Percentiles rank a stretch among this genome's conserved stretches.
Evolutionary conservation across 2,797 vertebrate species (phyloP).

Genomic region (Artibeus jamaicensis): DNA sequence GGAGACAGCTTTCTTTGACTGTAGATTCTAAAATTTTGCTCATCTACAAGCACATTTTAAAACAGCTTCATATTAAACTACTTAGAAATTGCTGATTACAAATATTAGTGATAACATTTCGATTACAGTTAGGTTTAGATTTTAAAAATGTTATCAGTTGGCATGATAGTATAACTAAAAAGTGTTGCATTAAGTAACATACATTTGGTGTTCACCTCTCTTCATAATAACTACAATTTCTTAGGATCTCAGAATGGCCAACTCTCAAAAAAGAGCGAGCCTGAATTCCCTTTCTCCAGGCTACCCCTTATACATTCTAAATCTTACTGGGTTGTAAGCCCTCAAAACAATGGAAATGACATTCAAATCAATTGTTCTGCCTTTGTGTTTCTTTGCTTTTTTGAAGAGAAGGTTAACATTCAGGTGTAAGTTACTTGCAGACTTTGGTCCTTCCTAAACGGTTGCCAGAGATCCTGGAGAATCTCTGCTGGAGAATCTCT

Average conservation of each 20-base stretch:
- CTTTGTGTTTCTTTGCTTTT: not conserved
- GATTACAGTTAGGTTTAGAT: not conserved
- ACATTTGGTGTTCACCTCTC: not conserved
- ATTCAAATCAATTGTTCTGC: not conserved
- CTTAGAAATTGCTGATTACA: not conserved
- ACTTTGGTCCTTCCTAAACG: not conserved
- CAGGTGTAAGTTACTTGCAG: not conserved
- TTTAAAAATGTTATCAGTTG: not conserved
- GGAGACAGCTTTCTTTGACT: slow-evolving; percentile 27
- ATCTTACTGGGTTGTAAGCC: not conserved
- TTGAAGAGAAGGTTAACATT: not conserved
- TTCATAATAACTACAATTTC: not conserved
- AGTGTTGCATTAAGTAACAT: not conserved
- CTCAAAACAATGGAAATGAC: not conserved
- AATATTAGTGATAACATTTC: not conserved
- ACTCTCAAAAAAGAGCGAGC: not conserved
- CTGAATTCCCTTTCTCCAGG: not conserved
- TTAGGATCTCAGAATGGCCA: not conserved
- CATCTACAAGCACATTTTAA: slow-evolving; percentile 28
- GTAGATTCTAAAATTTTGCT: not conserved
- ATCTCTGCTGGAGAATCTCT: too few relatives aligned
- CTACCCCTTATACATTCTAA: not conserved
- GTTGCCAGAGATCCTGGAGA: not conserved
- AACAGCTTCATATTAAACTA: not conserved
- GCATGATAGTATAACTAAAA: not conserved